These are phyloP conservation scores for Oncorhynchus tshawytscha DNA, from an alignment of 2,113 vertebrate species.

Conservation along the genomic window DNA sequence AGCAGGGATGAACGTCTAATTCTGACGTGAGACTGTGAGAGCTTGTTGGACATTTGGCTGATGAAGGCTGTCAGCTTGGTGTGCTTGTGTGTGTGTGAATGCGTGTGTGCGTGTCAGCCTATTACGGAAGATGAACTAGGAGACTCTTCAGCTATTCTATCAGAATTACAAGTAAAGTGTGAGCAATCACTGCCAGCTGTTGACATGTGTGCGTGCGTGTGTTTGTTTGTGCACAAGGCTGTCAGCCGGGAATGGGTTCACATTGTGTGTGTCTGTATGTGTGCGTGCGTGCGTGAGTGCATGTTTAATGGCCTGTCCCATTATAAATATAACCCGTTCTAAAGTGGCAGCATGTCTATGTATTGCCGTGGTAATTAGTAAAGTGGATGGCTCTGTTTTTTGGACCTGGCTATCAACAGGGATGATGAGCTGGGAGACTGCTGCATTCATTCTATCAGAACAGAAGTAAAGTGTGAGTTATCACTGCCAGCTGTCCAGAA, in stretches of 20 bases:
- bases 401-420: neutral
- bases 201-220: neutral
- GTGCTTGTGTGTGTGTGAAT: neutral
- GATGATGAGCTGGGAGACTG: conserved; percentile 6
- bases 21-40: too few species aligned
- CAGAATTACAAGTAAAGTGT: neutral
- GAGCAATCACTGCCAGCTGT: neutral
- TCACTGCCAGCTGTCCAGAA: neutral
- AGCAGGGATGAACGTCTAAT: too few species aligned
- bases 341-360: neutral
- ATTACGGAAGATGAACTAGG: neutral
- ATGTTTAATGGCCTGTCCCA: neutral
- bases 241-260: too few species aligned
- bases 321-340: neutral
- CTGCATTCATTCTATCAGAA: conserved; percentile 6
- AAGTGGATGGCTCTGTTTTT: too few species aligned
- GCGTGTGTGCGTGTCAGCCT: neutral
- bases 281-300: neutral
- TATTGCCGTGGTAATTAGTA: neutral
- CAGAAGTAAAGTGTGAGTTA: neutral
- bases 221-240: neutral
- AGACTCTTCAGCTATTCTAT: conserved; percentile 5
- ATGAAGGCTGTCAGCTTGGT: neutral
- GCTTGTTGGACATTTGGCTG: too few species aligned
- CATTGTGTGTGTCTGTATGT: neutral